Evolutionary conservation across 2,113 vertebrate genomes (phyloP), one percentile per base, ranked within the genome.

Genomic region (Hirundichthys speculiger): DNA sequence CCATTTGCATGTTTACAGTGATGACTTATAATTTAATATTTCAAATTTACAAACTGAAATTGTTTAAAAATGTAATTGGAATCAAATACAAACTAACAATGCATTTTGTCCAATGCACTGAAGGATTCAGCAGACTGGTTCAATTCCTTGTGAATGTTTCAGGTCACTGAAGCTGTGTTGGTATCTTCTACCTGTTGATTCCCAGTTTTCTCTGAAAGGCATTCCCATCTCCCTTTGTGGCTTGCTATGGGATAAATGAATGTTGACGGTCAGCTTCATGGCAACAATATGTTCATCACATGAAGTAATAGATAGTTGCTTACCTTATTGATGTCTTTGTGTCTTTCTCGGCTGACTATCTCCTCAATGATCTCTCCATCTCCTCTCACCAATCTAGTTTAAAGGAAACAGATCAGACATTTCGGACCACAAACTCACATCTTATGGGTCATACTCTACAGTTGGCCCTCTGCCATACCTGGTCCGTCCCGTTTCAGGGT

Each of bases 261-360:
- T 4, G 18, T n/a, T 64, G 13, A 45, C 19, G 1, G 42, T 75
- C 39, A 64, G 19, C 39, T 5, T 20, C 2, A 18, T 52, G 12
- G 4, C 47, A 19, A 7, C 2, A n/a, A 9, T 19, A 2, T 34
- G 20, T 24, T 41, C 5, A 30, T 62, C 42, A 56, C 13, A 51
- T 19, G 48, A 13, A 60, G n/a, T 7, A 18, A n/a, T 1, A 7
- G 12, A 1, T 18, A 2, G 18, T 19, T 3, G 1, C 42, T 13
- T 89, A 98, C 98, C 96, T 98, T 98, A 86, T 96, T 98, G 73
- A 97, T 96, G 0, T 98, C 97, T 86, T 94, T 95, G 91, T 98
- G 96, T 56, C 89, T 93, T 15, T 99, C 97, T 81, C 93, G 93
- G 82, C 91, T 98, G 73, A 99, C 95, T 0, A 99, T 99, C 83